Percentiles rank a stretch among this genome's conserved stretches.
Evolutionary conservation across 2,113 vertebrate species (phyloP).

Genomic region (Stegastes partitus): DNA sequence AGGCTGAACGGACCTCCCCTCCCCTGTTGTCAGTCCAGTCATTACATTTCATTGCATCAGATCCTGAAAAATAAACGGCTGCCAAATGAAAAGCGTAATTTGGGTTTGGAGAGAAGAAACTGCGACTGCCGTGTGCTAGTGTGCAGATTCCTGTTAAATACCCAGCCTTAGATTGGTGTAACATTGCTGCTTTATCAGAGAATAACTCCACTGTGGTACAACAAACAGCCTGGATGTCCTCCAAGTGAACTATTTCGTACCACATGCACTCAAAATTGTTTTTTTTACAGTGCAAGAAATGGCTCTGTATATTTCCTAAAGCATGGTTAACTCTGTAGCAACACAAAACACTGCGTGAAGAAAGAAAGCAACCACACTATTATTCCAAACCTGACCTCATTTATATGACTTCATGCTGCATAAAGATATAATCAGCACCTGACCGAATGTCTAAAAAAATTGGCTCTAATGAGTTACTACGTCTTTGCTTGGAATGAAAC

Average conservation of each 20-base stretch:
- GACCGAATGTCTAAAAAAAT: slow-evolving; percentile 48
- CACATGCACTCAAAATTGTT: neutral
- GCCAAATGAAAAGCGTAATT: slow-evolving; percentile 65
- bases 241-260: neutral
- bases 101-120: slow-evolving; percentile 34
- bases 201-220: slow-evolving; percentile 5
- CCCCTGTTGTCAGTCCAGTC: slow-evolving; percentile 33
- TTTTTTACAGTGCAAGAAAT: neutral
- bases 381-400: slow-evolving; percentile 60
- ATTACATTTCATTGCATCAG: slow-evolving; percentile 76
- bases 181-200: neutral
- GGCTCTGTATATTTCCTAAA: neutral
- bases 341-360: slow-evolving; percentile 22
- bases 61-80: slow-evolving; percentile 44
- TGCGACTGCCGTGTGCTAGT: neutral
- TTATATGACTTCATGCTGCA: slow-evolving; percentile 75
- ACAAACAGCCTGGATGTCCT: neutral
- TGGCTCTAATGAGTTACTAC: slow-evolving; percentile 61
- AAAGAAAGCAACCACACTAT: slow-evolving; percentile 42
- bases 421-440: slow-evolving; percentile 66
- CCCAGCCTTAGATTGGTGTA: neutral
- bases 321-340: too few relatives aligned
- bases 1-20: slow-evolving; percentile 27
- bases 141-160: slow-evolving; percentile 8
- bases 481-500: slow-evolving; percentile 72